Percentiles rank a stretch among this genome's conserved stretches.
phyloP scores from a whole-genome alignment of 1,140 invertebrate genomes.

The Calliphora vicina region DNA sequence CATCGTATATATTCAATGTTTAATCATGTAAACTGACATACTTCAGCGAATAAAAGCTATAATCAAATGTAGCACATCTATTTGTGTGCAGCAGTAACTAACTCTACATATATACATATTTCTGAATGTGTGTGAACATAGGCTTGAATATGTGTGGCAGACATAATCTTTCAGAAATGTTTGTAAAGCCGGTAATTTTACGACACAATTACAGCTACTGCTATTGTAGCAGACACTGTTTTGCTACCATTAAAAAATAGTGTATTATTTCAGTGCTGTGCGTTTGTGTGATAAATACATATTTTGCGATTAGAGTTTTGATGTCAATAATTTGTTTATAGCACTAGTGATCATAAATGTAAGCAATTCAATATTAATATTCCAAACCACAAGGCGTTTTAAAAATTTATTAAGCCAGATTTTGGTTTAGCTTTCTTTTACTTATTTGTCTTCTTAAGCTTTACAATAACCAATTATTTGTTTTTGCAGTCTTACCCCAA shows the following conservation, averaged over 20 bases:
- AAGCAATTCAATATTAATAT: not conserved
- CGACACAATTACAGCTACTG: not conserved
- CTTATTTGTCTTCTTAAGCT: not conserved
- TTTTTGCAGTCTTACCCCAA: slow-evolving; percentile 64
- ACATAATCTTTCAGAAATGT: not conserved
- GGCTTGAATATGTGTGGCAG: not conserved
- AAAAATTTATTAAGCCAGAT: not conserved
- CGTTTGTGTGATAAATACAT: not conserved
- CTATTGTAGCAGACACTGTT: not conserved
- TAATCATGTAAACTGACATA: slow-evolving; percentile 25
- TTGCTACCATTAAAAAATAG: not conserved
- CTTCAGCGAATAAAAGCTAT: not conserved
- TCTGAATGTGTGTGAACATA: not conserved
- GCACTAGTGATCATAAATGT: not conserved
- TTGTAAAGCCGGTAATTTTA: not conserved
- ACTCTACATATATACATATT: too few relatives aligned
- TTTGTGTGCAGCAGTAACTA: not conserved
- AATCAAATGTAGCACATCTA: slow-evolving; percentile 26
- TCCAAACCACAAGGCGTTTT: not conserved
- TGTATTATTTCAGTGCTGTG: not conserved
- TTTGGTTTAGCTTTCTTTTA: not conserved
- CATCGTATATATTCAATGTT: not conserved
- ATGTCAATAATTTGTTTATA: not conserved
- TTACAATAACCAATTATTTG: not conserved
- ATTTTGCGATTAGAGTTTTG: not conserved